Evolutionary conservation across 2,113 vertebrate species (phyloP), one percentile per base, ranked within the genome.

Genomic region (Eleginops maclovinus): DNA sequence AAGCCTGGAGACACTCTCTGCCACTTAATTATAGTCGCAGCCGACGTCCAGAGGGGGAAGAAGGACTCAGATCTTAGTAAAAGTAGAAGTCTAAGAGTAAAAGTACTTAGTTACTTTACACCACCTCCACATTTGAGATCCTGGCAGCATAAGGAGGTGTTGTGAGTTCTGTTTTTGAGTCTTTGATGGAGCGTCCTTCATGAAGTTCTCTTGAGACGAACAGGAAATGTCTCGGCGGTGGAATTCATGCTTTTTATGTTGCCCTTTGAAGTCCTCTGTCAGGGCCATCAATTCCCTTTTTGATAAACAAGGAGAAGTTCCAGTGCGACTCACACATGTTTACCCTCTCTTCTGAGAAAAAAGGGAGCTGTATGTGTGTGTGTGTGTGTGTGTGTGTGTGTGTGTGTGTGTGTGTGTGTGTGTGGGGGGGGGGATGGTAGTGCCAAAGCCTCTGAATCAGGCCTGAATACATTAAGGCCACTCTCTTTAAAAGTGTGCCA

Each of bases 401-500:
- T 68, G 24, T 72, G 58, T 64, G 72, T 59, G 65, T 22, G n/a
- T 75, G 59, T 77, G 78, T 68, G 24, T 72, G 58, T 64, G 72
- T 59, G 65, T 22, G 58, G n/a, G 36, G 55, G 40, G 90, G 89
- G 91, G 93, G 93, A 85, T 69, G 88, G 92, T 73, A 69, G 85
- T 89, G 89, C 90, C 91, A 93, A 90, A 93, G 87, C 90, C 88
- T 92, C 90, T 91, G 90, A 92, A 90, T 93, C 89, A 86, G 91
- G 80, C 89, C 89, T 93, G 94, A 92, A 95, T 95, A 94, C 87
- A 94, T 95, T 94, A 94, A 69, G 87, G 88, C 88, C 87, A 89
- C 88, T 92, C 90, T 92, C 93, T 95, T 95, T 94, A 94, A 94
- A 95, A 95, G 93, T 95, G 93, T 95, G 93, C 93, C 93, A 95